Percentiles rank a stretch among this genome's conserved stretches.
Evolutionary conservation across 2,113 vertebrate species (phyloP).

Genomic region (Notothenia rossii): DNA sequence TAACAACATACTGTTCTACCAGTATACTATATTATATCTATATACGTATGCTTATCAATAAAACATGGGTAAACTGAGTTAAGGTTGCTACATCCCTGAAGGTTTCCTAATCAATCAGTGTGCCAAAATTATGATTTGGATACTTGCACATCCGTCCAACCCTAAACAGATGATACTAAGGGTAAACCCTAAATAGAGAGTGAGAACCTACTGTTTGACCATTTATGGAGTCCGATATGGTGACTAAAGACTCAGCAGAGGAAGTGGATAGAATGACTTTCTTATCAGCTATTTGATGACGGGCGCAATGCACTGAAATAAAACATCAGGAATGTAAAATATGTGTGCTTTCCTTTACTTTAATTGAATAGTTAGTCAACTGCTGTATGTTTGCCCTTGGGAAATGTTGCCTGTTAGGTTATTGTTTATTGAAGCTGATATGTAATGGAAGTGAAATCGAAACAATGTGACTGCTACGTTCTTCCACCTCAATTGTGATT

Average conservation of each 20-base stretch:
- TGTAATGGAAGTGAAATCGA: conserved; percentile 49
- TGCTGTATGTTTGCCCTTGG: conserved; percentile 11
- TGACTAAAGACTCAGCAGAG: conserved; percentile 2
- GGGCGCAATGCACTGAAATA: conserved; percentile 19
- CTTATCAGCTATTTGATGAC: conserved; percentile 36
- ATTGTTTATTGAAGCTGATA: conserved; percentile 31
- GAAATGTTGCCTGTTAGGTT: not conserved
- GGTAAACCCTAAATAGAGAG: conserved; percentile 14
- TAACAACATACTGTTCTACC: not conserved
- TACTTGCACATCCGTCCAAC: conserved; percentile 12
- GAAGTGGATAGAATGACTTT: conserved; percentile 48
- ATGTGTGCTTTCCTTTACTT: conserved; percentile 24
- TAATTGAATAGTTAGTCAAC: conserved; percentile 29
- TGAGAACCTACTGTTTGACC: conserved; percentile 24
- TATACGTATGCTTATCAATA: not conserved
- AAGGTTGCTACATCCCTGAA: not conserved
- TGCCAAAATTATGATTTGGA: conserved; percentile 2
- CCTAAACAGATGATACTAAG: not conserved
- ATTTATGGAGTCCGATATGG: conserved; percentile 38
- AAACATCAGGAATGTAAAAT: conserved; percentile 43
- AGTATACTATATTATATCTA: no score
- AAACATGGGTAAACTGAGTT: not conserved
- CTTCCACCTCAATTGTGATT: conserved; percentile 49
- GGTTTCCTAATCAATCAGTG: not conserved
- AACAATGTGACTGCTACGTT: not conserved